A percentile compares a stretch with the other conserved stretches of the same genome.
Conservation (phyloP, 2,113 vertebrate species). For the Gobio gobio region DNA sequence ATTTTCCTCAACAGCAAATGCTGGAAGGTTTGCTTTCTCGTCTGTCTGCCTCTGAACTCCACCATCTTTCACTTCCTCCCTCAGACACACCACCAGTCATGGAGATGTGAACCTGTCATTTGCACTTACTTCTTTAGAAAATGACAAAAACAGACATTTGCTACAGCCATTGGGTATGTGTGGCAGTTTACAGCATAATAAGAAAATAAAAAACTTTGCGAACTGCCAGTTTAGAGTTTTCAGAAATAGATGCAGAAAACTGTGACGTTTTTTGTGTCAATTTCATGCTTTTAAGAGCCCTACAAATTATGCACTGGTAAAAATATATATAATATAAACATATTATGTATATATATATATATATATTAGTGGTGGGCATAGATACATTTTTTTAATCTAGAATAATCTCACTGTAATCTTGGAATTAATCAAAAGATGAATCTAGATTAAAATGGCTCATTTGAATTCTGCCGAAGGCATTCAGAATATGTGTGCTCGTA, state of each 20-base stretch:
- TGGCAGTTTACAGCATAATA: background rate
- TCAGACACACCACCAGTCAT: background rate
- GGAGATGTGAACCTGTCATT: constrained; percentile 1
- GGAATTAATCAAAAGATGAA: no score
- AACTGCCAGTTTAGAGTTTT: background rate
- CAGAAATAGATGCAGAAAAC: background rate
- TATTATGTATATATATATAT: no score
- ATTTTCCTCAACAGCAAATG: constrained; percentile 37
- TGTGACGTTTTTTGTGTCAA: background rate
- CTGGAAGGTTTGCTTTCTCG: background rate
- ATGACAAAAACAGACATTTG: constrained; percentile 23
- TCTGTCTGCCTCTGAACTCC: background rate
- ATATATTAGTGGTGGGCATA: no score
- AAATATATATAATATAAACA: no score
- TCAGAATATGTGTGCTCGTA: no score
- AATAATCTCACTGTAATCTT: no score
- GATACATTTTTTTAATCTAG: no score
- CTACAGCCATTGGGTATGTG: background rate
- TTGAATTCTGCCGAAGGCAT: no score
- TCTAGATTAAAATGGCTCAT: no score
- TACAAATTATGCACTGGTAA: background rate
- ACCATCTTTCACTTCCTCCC: background rate
- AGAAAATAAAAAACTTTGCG: background rate
- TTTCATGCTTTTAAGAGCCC: background rate
- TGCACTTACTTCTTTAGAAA: background rate